Conservation (phyloP, 2,113 vertebrate species). For the Platycercus adscitus region DNA sequence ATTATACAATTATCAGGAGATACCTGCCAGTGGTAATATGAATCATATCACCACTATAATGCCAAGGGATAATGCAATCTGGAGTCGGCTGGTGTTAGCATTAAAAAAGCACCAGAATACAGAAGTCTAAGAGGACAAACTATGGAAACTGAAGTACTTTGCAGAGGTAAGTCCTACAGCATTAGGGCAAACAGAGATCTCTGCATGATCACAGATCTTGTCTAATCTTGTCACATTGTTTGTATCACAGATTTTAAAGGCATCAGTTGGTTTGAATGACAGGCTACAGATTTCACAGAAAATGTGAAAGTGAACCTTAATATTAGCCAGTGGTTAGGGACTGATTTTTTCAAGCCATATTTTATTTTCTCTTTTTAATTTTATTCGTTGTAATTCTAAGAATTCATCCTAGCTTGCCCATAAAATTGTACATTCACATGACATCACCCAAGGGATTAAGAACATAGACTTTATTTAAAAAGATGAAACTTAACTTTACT, state of each 20-base stretch:
- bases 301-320: not conserved
- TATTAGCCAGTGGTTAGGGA: not conserved
- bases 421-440: not conserved
- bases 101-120: not conserved
- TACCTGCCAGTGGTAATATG: not conserved
- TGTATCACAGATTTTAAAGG: not conserved
- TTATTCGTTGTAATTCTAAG: not conserved
- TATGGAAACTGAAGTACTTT: not conserved
- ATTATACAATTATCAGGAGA: slow-evolving; percentile 11
- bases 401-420: not conserved
- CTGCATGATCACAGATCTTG: not conserved
- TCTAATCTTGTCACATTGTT: not conserved
- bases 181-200: not conserved
- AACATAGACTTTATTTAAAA: not conserved
- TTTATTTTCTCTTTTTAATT: not conserved
- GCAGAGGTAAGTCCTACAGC: not conserved
- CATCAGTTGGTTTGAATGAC: not conserved
- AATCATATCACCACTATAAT: not conserved
- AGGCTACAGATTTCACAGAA: not conserved
- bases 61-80: not conserved
- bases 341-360: not conserved
- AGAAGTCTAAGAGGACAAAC: not conserved
- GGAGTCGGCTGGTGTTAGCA: not conserved
- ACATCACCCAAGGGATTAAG: not conserved
- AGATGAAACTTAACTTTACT: not conserved